Base-by-base conservation (phyloP, 2,113 vertebrate species). In the Tretioscincus oriximinensis region DNA sequence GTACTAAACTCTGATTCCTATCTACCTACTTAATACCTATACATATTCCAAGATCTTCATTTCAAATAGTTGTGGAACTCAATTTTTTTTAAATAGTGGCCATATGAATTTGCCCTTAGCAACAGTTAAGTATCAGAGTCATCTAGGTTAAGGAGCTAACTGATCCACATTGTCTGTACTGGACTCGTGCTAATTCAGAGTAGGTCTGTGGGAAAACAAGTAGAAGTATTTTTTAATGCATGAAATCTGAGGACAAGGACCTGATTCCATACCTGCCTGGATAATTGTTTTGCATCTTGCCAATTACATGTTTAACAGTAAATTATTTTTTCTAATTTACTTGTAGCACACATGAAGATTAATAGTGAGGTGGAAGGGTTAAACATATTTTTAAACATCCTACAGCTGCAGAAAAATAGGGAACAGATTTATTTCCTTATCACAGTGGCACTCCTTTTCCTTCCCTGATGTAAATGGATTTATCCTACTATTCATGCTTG, bases 1-100 rank as follows among this genome's bases (percentile, higher is more conserved):
- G 70, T 7, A 51, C 70, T n/a, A 51, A 51, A 4, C 45, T n/a
- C 24, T n/a, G 16, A 0, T 31, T n/a, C n/a, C n/a, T n/a, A n/a
- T n/a, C n/a, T n/a, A n/a, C n/a, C n/a, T n/a, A 75, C 84, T 85
- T 74, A 54, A 4, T 4, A 78, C 67, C 77, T 77, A 82, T 60
- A 82, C 72, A 28, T 82, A 35, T n/a, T 88, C 0, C 76, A 76
- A 72, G 31, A 73, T 5, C 7, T 21, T n/a, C 31, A 29, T 1
- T 9, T 72, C 12, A 72, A 51, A 72, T 14, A 14, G 11, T 11
- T 9, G 10, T 14, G 3, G 11, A 14, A 14, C 12, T 3, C 2
- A 14, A 14, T 54, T 54, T 54, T 54, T 8, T 11, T 11, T 11
- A 54, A 54, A 54, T 54, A 54, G 51, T 51, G 47, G 14, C 14